A percentile compares a stretch with the other conserved stretches of the same genome.
Conservation (phyloP, 2,888 invertebrate species). For the Acanthosepion pharaonis region DNA sequence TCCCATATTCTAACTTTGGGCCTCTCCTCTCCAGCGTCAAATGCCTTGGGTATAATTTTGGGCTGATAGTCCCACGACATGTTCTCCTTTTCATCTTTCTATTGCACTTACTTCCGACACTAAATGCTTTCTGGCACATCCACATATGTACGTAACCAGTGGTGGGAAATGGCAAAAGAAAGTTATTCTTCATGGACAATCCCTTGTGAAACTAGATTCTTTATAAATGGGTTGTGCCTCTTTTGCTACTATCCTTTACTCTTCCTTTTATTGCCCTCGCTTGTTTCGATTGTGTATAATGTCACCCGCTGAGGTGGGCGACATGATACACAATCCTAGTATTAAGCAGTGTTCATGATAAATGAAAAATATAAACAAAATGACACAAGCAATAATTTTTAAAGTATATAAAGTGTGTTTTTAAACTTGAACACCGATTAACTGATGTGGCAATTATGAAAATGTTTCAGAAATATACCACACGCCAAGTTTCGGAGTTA, state of each 20-base stretch:
- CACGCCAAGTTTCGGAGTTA: too few relatives aligned
- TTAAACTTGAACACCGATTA: too few relatives aligned
- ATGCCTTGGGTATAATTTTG: background rate
- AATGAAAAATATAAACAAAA: too few relatives aligned
- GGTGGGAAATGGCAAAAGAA: background rate
- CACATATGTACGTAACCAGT: background rate
- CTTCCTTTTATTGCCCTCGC: background rate
- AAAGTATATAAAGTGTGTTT: too few relatives aligned
- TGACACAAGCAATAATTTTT: too few relatives aligned
- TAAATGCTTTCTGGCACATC: background rate
- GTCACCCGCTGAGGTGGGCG: too few relatives aligned
- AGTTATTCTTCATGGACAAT: background rate
- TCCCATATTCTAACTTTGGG: background rate
- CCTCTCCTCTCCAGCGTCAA: background rate
- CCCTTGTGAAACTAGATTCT: background rate
- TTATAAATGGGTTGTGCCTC: background rate
- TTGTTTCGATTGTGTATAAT: background rate
- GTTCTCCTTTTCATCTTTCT: background rate
- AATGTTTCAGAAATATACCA: too few relatives aligned
- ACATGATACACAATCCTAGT: too few relatives aligned
- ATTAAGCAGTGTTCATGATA: too few relatives aligned
- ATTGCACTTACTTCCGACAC: background rate
- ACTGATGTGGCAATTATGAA: too few relatives aligned
- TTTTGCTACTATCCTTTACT: background rate
- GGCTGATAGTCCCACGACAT: background rate